Evolutionary conservation across 2,888 invertebrate genomes (phyloP).

Genomic region (Catocala fraxini): DNA sequence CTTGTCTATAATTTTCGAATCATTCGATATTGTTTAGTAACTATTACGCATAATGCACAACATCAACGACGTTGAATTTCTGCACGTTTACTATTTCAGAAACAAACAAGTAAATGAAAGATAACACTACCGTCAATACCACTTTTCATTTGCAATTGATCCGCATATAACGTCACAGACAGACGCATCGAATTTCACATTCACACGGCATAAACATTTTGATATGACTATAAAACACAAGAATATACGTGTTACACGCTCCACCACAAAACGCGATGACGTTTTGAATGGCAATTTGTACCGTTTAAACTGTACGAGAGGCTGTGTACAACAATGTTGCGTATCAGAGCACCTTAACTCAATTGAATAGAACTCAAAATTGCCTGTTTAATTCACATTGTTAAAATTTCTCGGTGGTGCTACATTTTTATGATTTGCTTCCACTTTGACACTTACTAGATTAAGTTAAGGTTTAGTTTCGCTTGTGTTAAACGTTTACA

Average conservation of each 20-base stretch:
- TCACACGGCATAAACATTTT: constrained; percentile 59
- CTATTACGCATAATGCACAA: too few species aligned
- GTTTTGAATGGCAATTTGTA: constrained; percentile 73
- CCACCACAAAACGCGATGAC: constrained; percentile 67
- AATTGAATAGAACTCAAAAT: constrained; percentile 47
- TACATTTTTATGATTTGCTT: constrained; percentile 30
- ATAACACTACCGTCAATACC: background rate
- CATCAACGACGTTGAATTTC: too few species aligned
- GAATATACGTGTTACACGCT: constrained; percentile 55
- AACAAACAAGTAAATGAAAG: background rate
- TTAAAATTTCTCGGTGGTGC: constrained; percentile 48
- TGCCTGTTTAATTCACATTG: constrained; percentile 41
- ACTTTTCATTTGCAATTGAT: background rate
- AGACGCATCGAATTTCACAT: constrained; percentile 42
- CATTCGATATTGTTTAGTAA: too few species aligned
- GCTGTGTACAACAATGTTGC: constrained; percentile 51
- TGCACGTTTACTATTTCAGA: background rate
- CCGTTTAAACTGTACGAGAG: constrained; percentile 62
- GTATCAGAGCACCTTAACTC: constrained; percentile 44
- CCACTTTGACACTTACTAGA: constrained; percentile 17
- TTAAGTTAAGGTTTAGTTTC: constrained; percentile 45
- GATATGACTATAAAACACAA: constrained; percentile 59
- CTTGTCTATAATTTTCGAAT: too few species aligned
- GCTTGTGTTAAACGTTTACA: constrained; percentile 21
- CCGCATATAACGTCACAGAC: background rate